Percentiles rank a stretch among this genome's conserved stretches.
phyloP scores from a whole-genome alignment of 2,113 vertebrate genomes.

The Emydura subglobosa region DNA sequence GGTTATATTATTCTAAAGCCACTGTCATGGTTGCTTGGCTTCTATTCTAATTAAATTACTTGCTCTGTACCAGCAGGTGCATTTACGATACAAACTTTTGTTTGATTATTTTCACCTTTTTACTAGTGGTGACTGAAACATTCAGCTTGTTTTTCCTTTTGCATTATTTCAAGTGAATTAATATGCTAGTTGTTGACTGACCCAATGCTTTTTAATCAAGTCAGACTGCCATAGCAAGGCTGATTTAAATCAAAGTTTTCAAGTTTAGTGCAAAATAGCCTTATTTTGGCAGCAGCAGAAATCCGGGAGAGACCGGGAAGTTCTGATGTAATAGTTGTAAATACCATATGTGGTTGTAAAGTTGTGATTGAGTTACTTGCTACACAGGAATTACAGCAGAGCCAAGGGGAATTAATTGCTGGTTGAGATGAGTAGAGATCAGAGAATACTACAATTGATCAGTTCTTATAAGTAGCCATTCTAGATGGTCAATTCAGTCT shows the following conservation, averaged over 20 bases:
- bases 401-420: neutral
- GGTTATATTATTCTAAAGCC: slow-evolving; percentile 6
- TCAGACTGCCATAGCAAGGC: slow-evolving; percentile 3
- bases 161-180: slow-evolving; percentile 42
- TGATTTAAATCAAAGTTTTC: neutral
- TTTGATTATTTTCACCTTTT: slow-evolving; percentile 25
- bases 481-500: slow-evolving; percentile 17
- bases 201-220: neutral
- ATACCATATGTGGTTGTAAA: neutral
- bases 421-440: neutral
- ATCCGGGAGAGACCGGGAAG: neutral
- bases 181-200: slow-evolving; percentile 13
- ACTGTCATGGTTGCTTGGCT: slow-evolving; percentile 19
- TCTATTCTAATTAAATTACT: neutral
- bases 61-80: slow-evolving; percentile 44
- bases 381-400: slow-evolving; percentile 13
- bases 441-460: neutral
- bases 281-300: neutral
- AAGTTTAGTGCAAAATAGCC: slow-evolving; percentile 11
- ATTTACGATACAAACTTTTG: slow-evolving; percentile 26
- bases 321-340: slow-evolving; percentile 1
- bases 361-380: neutral
- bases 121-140: neutral
- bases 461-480: neutral
- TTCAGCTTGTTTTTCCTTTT: neutral